Evolutionary conservation across 1,140 invertebrate genomes (phyloP).

Genomic region (Tetramorium parvispinum): DNA sequence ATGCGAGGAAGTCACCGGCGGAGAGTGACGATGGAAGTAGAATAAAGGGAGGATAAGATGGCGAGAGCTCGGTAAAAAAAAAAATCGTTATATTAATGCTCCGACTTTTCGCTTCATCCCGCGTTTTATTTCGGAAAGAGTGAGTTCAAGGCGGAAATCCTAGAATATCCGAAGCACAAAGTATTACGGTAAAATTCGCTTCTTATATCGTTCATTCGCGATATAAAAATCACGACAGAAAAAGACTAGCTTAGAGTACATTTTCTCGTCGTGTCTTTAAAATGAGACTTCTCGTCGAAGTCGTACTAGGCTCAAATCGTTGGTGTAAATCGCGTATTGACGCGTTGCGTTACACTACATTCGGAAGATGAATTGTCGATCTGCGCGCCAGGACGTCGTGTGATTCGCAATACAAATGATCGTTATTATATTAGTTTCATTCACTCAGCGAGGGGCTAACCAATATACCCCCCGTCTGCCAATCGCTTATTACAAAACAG

Average conservation of each 20-base stretch:
- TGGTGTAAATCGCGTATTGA: neutral
- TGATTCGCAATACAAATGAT: constrained; percentile 63
- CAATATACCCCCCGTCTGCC: constrained; percentile 29
- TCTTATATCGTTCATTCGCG: neutral
- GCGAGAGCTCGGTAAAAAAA: constrained; percentile 17
- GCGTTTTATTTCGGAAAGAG: constrained; percentile 32
- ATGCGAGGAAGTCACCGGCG: neutral
- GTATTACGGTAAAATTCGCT: neutral
- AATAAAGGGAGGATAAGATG: constrained; percentile 43
- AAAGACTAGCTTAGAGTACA: too few species aligned
- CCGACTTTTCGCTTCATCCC: neutral
- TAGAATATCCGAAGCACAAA: constrained; percentile 5
- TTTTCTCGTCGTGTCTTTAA: neutral
- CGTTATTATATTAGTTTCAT: constrained; percentile 43
- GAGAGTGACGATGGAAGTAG: neutral
- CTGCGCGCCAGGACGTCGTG: neutral
- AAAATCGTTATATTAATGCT: constrained; percentile 27
- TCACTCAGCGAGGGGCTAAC: constrained; percentile 37
- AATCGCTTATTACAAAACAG: constrained; percentile 17
- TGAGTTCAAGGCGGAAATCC: constrained; percentile 8
- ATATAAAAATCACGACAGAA: neutral
- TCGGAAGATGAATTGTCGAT: constrained; percentile 31
- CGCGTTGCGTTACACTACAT: neutral
- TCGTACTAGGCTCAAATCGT: neutral
- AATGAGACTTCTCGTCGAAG: neutral